Percentiles rank a stretch among this genome's conserved stretches.
phyloP scores from a whole-genome alignment of 2,888 invertebrate genomes.

The Heliconius ethilla region DNA sequence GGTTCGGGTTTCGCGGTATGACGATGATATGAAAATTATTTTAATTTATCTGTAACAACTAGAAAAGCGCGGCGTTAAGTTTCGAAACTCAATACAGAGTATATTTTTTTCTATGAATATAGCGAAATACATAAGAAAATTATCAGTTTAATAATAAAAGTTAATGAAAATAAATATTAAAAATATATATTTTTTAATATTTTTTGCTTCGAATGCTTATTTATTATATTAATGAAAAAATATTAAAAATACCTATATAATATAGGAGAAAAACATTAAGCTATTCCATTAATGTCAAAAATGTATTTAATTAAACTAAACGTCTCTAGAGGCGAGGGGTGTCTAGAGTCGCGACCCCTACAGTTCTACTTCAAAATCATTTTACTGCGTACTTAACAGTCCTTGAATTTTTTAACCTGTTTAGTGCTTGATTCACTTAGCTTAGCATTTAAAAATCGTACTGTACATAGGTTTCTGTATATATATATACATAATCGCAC shows the following conservation, averaged over 20 bases:
- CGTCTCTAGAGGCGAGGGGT: slow-evolving; percentile 15
- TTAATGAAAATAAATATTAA: too few relatives aligned
- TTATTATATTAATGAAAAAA: background rate
- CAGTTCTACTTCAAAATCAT: slow-evolving; percentile 16
- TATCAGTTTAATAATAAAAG: too few relatives aligned
- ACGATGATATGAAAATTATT: too few relatives aligned
- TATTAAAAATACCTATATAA: background rate
- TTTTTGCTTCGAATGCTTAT: background rate
- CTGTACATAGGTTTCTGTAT: background rate
- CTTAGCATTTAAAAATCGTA: background rate
- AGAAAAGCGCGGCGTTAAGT: too few relatives aligned
- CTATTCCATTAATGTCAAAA: background rate
- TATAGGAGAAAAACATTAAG: background rate
- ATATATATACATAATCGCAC: background rate
- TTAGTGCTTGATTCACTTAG: slow-evolving; percentile 6
- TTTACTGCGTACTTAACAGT: slow-evolving; percentile 17
- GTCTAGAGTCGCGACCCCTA: slow-evolving; percentile 13
- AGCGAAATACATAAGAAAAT: too few relatives aligned
- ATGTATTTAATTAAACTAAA: slow-evolving; percentile 17
- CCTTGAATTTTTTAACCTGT: slow-evolving; percentile 19
- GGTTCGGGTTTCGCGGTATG: too few relatives aligned
- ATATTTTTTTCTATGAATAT: too few relatives aligned
- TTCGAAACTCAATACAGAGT: too few relatives aligned
- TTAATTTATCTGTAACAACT: too few relatives aligned
- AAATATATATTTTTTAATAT: background rate